These are phyloP conservation scores for Troides oblongomaculatus DNA, from an alignment of 2,888 invertebrate species.

Conservation along the genomic window DNA sequence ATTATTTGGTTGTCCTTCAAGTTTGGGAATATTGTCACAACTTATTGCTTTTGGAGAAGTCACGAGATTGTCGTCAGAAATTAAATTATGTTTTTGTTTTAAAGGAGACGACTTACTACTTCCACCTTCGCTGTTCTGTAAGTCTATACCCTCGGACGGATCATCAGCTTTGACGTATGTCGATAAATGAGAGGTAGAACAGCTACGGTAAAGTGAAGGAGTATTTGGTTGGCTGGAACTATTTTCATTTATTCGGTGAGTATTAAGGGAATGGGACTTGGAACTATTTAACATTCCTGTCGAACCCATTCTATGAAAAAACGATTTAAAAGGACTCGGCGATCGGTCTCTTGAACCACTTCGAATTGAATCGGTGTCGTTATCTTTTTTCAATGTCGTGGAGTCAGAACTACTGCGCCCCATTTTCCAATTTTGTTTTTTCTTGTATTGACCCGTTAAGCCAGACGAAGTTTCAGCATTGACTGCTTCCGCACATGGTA, in stretches of 20 bases:
- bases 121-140: slow-evolving; percentile 72
- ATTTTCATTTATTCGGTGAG: slow-evolving; percentile 58
- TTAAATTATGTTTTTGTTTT: slow-evolving; percentile 55
- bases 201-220: slow-evolving; percentile 84
- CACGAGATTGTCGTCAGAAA: slow-evolving; percentile 64
- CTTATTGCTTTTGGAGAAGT: slow-evolving; percentile 82
- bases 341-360: slow-evolving; percentile 77
- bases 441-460: slow-evolving; percentile 72
- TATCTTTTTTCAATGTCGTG: slow-evolving; percentile 66
- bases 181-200: slow-evolving; percentile 88
- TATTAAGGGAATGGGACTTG: slow-evolving; percentile 70
- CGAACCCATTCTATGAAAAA: slow-evolving; percentile 87
- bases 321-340: slow-evolving; percentile 84
- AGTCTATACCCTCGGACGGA: slow-evolving; percentile 88
- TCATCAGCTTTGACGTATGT: slow-evolving; percentile 89
- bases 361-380: slow-evolving; percentile 71
- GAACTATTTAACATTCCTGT: slow-evolving; percentile 86
- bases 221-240: slow-evolving; percentile 66
- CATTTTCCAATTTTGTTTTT: slow-evolving; percentile 81
- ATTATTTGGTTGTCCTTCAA: slow-evolving; percentile 74
- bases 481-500: slow-evolving; percentile 50
- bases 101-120: slow-evolving; percentile 55
- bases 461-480: slow-evolving; percentile 57
- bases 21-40: slow-evolving; percentile 85
- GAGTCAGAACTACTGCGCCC: slow-evolving; percentile 77